Evolutionary conservation across 2,888 invertebrate genomes (phyloP), one percentile per base, ranked within the genome.

Genomic region (Dyspetes luteomarginatus): DNA sequence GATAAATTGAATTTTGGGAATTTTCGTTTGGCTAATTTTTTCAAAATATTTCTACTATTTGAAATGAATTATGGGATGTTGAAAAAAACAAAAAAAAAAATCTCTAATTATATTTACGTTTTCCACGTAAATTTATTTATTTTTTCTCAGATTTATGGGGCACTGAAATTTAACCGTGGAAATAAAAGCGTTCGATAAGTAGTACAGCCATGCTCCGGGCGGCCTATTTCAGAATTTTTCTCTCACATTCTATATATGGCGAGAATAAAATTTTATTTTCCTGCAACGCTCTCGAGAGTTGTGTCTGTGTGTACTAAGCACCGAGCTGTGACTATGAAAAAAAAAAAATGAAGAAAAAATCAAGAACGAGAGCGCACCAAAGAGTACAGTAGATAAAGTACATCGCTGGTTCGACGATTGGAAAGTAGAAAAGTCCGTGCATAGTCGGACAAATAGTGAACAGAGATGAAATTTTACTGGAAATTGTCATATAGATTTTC

Each of bases 391-490:
- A 72, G 72, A 72, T 72, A 64, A n/a, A 64, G 72, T 72, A 64
- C 72, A 50, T 50, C 72, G 52, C 15, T 22, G 43, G 72, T 36
- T 64, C 62, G 72, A 55, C 52, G 30, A 52, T 62, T 52, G 62
- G 62, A 62, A 41, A 72, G 72, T 72, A 72, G 62, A 15, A n/a
- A 52, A 43, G 62, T 52, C 36, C n/a, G 52, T 26, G 62, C 24
- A 41, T 64, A 52, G 72, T 72, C 72, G 26, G 72, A 52, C 72
- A 52, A 19, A 71, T 22, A 26, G 52, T 41, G 52, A 72, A 64
- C 41, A 55, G 52, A 36, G 36, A 9, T 7, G 36, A 12, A 36
- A n/a, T n/a, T n/a, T n/a, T n/a, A n/a, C n/a, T n/a, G n/a, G n/a
- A n/a, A n/a, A n/a, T n/a, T n/a, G n/a, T n/a, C n/a, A n/a, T n/a